Percentiles rank a stretch among this genome's conserved stretches.
phyloP scores from a whole-genome alignment of 2,113 vertebrate genomes.

The Antechinus flavipes region DNA sequence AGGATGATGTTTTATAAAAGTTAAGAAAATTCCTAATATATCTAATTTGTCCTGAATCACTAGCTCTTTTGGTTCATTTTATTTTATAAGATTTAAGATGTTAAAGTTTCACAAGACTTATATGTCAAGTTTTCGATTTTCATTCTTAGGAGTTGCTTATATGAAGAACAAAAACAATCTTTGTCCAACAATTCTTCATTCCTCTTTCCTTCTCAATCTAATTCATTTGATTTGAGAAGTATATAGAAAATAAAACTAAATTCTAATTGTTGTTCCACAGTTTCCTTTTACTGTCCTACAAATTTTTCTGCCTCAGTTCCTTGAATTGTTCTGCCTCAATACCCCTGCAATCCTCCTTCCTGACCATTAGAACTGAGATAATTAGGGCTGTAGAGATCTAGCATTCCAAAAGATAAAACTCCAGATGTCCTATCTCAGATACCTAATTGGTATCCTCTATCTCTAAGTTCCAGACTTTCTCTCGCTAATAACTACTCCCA shows the following conservation, averaged over 20 bases:
- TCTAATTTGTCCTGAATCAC: background rate
- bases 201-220: background rate
- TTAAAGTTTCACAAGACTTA: background rate
- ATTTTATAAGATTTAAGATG: slow-evolving; percentile 14
- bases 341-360: too few species aligned
- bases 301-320: too few species aligned
- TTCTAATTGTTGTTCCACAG: background rate
- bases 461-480: too few species aligned
- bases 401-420: too few species aligned
- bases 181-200: background rate
- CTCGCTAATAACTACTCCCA: too few species aligned
- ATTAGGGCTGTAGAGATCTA: too few species aligned
- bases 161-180: background rate
- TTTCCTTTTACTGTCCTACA: too few species aligned
- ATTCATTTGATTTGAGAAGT: slow-evolving; percentile 19
- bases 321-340: too few species aligned
- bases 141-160: background rate
- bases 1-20: slow-evolving; percentile 27
- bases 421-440: too few species aligned
- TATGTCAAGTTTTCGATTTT: slow-evolving; percentile 7
- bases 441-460: too few species aligned
- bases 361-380: too few species aligned
- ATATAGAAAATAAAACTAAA: background rate
- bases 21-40: slow-evolving; percentile 1
- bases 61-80: slow-evolving; percentile 11